Conservation (phyloP, 2,888 invertebrate species). For the Criorhina ranunculi region DNA sequence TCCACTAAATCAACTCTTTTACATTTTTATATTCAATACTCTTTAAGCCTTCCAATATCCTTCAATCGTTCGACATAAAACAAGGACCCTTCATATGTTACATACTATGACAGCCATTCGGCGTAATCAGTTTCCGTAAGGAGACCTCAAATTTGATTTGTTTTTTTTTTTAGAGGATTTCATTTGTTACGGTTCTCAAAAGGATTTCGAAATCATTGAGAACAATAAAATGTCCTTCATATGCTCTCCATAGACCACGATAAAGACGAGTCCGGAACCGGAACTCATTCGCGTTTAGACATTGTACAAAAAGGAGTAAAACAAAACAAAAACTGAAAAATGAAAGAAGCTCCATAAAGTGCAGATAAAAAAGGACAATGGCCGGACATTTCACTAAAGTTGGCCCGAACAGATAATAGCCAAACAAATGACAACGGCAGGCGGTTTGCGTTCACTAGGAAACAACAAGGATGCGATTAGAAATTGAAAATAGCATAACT, state of each 20-base stretch:
- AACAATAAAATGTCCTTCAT: constrained; percentile 15
- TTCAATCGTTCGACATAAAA: not conserved
- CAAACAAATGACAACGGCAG: constrained; percentile 43
- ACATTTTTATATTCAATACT: not conserved
- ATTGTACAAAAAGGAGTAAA: not conserved
- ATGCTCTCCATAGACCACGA: constrained; percentile 1
- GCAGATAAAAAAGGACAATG: constrained; percentile 71
- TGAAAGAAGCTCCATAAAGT: constrained; percentile 47
- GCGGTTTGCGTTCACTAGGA: constrained; percentile 25
- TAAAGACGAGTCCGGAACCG: constrained; percentile 8
- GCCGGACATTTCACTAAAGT: constrained; percentile 60
- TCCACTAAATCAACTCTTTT: not conserved
- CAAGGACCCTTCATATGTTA: not conserved
- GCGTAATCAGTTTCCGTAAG: constrained; percentile 2
- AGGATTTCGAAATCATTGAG: constrained; percentile 13
- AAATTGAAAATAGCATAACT: constrained; percentile 59
- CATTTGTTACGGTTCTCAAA: constrained; percentile 1
- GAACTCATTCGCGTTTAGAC: constrained; percentile 3
- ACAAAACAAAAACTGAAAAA: constrained; percentile 33
- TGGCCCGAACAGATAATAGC: constrained; percentile 41
- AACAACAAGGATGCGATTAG: constrained; percentile 64
- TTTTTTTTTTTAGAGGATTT: constrained; percentile 9
- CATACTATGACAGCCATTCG: not conserved
- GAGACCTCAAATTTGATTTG: constrained; percentile 18
- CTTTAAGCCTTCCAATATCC: not conserved